phyloP scores from a whole-genome alignment of 2,888 invertebrate genomes.

The Notodonta dromedarius region DNA sequence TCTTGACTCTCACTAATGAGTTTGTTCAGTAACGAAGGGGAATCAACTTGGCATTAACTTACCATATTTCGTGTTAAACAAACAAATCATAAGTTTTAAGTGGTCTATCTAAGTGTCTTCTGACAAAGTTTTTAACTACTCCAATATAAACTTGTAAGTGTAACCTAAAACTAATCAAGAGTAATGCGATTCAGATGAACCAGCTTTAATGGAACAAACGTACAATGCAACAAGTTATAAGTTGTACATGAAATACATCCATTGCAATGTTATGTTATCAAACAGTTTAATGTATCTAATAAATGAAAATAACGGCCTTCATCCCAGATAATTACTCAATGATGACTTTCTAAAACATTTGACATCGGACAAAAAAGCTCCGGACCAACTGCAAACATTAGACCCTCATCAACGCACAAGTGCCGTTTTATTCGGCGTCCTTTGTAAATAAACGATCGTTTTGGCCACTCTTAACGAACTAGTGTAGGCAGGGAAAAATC shows the following conservation, averaged over 20 bases:
- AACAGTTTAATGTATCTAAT: constrained; percentile 19
- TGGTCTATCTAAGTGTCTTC: constrained; percentile 28
- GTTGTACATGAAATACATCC: constrained; percentile 16
- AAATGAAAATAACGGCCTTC: constrained; percentile 27
- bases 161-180: constrained; percentile 23
- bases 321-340: constrained; percentile 36
- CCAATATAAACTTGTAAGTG: constrained; percentile 24
- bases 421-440: constrained; percentile 35
- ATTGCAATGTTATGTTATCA: constrained; percentile 5
- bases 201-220: constrained; percentile 9
- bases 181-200: constrained; percentile 25
- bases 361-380: constrained; percentile 34
- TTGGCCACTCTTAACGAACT: constrained; percentile 42
- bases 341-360: constrained; percentile 40
- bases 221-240: constrained; percentile 33
- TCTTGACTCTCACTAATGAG: too few species aligned
- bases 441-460: constrained; percentile 44
- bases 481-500: constrained; percentile 57
- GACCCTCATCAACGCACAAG: constrained; percentile 42
- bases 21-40: too few species aligned
- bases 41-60: background rate
- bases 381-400: constrained; percentile 40
- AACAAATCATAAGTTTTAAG: constrained; percentile 23
- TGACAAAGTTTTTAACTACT: constrained; percentile 23
- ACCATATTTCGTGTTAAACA: constrained; percentile 10